Evolutionary conservation across 2,888 invertebrate genomes (phyloP).

Genomic region (Amiota communis): DNA sequence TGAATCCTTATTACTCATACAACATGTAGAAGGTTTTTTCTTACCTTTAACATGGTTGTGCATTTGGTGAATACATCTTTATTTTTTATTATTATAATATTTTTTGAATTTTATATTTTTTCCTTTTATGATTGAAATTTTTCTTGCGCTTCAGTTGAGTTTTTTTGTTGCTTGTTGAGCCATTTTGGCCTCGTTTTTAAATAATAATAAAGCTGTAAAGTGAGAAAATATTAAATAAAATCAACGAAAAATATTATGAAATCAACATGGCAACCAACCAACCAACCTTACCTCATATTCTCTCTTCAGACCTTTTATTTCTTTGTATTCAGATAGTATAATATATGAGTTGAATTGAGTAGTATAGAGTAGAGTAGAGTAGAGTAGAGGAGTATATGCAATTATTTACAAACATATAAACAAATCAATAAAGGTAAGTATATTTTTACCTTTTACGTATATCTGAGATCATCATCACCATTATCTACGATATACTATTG

Average conservation of each 20-base stretch:
- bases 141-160: not conserved
- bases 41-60: not conserved
- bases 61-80: slow-evolving; percentile 9
- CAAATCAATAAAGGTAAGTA: slow-evolving; percentile 57
- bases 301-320: too few relatives aligned
- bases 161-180: not conserved
- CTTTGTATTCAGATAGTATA: too few relatives aligned
- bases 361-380: too few relatives aligned
- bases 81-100: not conserved
- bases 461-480: slow-evolving; percentile 20
- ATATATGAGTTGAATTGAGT: too few relatives aligned
- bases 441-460: slow-evolving; percentile 27
- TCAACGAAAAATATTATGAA: slow-evolving; percentile 49
- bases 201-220: slow-evolving; percentile 37
- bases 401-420: slow-evolving; percentile 38
- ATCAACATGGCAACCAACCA: slow-evolving; percentile 51
- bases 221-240: slow-evolving; percentile 35
- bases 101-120: not conserved
- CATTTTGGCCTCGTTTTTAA: not conserved
- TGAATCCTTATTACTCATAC: not conserved
- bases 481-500: not conserved
- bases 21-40: slow-evolving; percentile 6
- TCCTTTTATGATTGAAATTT: not conserved
- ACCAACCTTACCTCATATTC: slow-evolving; percentile 16
- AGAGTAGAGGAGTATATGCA: not conserved